phyloP scores from a whole-genome alignment of 2,888 invertebrate genomes.

The Pristionchus japonicus region DNA sequence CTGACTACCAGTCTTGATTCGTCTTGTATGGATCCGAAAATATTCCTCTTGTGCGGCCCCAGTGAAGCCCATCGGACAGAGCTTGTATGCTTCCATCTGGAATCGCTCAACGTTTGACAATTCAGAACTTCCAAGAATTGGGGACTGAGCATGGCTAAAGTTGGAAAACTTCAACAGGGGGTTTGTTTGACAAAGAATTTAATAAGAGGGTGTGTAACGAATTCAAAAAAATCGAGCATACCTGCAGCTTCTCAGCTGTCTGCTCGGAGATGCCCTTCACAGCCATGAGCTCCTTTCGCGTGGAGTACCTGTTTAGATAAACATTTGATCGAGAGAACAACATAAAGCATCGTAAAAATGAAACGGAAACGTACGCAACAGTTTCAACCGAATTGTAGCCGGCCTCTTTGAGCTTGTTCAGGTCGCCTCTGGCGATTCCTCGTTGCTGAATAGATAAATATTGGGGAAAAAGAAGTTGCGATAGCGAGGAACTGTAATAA shows the following conservation, averaged over 20 bases:
- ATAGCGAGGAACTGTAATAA: too few species aligned
- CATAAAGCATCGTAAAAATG: not conserved
- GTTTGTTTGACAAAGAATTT: too few species aligned
- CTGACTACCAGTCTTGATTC: constrained; percentile 86
- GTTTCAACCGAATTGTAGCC: constrained; percentile 96
- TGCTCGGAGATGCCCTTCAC: constrained; percentile 91
- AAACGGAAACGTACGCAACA: constrained; percentile 83
- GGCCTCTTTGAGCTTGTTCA: constrained; percentile 92
- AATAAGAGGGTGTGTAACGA: not conserved
- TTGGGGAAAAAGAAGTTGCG: not conserved
- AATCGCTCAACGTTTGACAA: too few species aligned
- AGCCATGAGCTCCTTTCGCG: constrained; percentile 88
- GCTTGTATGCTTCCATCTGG: constrained; percentile 86
- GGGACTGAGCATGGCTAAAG: too few species aligned
- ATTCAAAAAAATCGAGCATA: too few species aligned
- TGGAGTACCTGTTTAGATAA: constrained; percentile 80
- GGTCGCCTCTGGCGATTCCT: constrained; percentile 80
- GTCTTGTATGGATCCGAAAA: constrained; percentile 94
- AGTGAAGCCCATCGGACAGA: constrained; percentile 97
- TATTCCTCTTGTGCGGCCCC: constrained; percentile 96
- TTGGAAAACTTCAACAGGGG: too few species aligned
- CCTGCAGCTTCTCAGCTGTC: constrained; percentile 85
- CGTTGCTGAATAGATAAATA: constrained; percentile 52
- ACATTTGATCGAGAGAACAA: not conserved
- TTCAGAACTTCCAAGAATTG: too few species aligned